A percentile compares a stretch with the other conserved stretches of the same genome.
Evolutionary conservation across 2,113 vertebrate species (phyloP).

Genomic region (Tetrao urogallus): DNA sequence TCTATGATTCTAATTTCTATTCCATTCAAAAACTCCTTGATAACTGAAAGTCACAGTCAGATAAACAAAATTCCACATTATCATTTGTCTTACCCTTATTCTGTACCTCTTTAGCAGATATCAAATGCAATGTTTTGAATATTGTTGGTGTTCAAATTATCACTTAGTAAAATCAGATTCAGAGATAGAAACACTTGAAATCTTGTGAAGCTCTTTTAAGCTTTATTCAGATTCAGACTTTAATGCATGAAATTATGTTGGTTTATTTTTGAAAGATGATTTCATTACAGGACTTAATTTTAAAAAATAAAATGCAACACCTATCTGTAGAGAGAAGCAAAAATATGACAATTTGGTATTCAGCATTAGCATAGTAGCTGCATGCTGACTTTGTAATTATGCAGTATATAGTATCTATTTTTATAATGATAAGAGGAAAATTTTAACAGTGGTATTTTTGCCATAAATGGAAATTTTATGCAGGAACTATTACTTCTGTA

Average conservation of each 20-base stretch:
- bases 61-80: not conserved
- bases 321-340: not conserved
- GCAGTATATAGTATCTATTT: not conserved
- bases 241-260: not conserved
- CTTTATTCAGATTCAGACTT: not conserved
- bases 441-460: not conserved
- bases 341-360: not conserved
- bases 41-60: not conserved
- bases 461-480: not conserved
- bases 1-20: not conserved
- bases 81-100: not conserved
- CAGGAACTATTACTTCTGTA: not conserved
- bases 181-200: not conserved
- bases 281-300: not conserved
- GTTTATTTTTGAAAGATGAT: not conserved
- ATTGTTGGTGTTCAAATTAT: not conserved
- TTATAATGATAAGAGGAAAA: not conserved
- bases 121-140: not conserved
- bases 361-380: not conserved
- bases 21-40: not conserved
- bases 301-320: not conserved
- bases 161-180: not conserved
- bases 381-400: not conserved
- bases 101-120: fast-evolving
- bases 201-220: not conserved